Conservation (phyloP, 2,797 vertebrate genomes). For the Otolemur crassicaudatus region DNA sequence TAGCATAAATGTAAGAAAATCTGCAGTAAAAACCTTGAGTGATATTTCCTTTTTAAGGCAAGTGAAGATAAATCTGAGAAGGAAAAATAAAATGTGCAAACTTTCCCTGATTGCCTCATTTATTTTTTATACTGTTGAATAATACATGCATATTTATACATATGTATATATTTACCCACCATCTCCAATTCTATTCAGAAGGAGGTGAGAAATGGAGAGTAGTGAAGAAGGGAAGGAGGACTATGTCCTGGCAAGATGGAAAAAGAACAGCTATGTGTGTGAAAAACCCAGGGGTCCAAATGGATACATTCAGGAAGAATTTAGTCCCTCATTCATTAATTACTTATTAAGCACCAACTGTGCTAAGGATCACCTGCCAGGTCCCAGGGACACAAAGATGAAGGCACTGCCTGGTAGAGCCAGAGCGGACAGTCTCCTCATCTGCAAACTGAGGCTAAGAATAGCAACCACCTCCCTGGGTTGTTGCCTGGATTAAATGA, state of each 20-base stretch:
- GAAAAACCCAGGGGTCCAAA: neutral
- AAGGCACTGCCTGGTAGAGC: neutral
- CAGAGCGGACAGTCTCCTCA: neutral
- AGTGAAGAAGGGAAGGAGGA: neutral
- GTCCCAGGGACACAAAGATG: neutral
- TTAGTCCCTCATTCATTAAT: neutral
- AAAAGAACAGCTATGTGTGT: neutral
- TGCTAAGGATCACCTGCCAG: neutral
- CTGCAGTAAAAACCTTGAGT: neutral
- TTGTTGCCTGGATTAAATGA: neutral
- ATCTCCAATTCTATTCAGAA: conserved; percentile 13
- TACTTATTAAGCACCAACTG: neutral
- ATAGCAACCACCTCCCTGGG: neutral
- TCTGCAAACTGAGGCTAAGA: neutral
- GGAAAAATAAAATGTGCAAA: neutral
- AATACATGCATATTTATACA: conserved; percentile 15
- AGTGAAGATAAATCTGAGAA: conserved; percentile 37
- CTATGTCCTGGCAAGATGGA: neutral
- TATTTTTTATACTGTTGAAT: conserved; percentile 43
- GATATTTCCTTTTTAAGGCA: conserved; percentile 41
- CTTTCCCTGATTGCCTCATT: neutral
- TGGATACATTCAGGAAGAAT: neutral
- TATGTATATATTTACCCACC: conserved; percentile 19
- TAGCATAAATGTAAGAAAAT: conserved; percentile 28
- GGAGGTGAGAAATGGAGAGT: neutral